These are phyloP conservation scores for Aphelocoma californica DNA, from an alignment of 2,797 vertebrate genomes.

Conservation along the genomic window DNA sequence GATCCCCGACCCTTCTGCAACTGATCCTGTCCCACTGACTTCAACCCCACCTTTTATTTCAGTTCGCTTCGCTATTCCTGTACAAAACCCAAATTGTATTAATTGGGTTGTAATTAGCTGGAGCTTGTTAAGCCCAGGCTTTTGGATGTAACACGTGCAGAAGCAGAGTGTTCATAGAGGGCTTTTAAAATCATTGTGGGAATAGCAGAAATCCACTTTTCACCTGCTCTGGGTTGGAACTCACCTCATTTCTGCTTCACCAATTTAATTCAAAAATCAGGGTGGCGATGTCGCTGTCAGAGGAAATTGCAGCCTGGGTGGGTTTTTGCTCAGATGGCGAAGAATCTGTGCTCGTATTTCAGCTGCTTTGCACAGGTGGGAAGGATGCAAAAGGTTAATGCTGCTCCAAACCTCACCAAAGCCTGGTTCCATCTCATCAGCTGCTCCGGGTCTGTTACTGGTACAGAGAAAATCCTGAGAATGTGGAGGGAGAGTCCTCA, in stretches of 20 bases:
- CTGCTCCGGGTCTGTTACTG: neutral
- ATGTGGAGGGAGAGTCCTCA: neutral
- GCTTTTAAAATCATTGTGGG: conserved; percentile 39
- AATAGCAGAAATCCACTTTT: conserved; percentile 50
- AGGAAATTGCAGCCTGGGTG: neutral
- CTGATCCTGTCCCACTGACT: neutral
- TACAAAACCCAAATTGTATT: conserved; percentile 50
- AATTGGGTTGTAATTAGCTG: conserved; percentile 53
- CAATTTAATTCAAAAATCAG: conserved; percentile 32
- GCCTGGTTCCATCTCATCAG: neutral
- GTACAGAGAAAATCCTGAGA: neutral
- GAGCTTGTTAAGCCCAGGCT: conserved; percentile 23
- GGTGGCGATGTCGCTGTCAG: neutral
- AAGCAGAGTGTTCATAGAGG: neutral
- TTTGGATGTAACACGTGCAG: conserved; percentile 43
- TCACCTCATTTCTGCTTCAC: conserved; percentile 22
- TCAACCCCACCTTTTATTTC: neutral
- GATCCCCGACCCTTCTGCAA: neutral
- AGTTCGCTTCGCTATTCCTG: neutral
- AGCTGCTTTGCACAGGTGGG: neutral
- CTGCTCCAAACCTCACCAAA: neutral
- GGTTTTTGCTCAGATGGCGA: neutral
- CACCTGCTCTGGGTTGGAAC: conserved; percentile 2
- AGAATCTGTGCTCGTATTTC: neutral
- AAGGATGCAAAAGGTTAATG: neutral